These are phyloP conservation scores for Teleogryllus occipitalis DNA, from an alignment of 1,140 invertebrate species.

Conservation along the genomic window DNA sequence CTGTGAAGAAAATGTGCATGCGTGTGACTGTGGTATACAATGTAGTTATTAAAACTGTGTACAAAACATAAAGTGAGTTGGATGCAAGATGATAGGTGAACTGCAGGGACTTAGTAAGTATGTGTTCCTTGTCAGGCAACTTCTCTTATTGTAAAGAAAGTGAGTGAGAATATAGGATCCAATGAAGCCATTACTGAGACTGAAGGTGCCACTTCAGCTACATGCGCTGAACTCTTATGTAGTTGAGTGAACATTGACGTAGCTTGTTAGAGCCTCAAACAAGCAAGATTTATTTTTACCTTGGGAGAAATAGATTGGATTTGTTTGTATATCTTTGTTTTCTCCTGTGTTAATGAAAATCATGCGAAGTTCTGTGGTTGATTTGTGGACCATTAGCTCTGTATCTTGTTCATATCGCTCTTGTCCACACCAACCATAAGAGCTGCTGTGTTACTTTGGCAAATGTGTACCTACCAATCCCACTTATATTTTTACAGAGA, in stretches of 20 bases:
- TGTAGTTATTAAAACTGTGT: conserved; percentile 8
- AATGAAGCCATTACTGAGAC: conserved; percentile 12
- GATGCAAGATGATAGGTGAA: not conserved
- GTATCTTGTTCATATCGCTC: not conserved
- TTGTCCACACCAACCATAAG: not conserved
- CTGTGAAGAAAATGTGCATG: conserved; percentile 9
- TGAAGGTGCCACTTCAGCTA: conserved; percentile 17
- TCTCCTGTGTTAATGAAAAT: not conserved
- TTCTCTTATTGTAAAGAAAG: conserved; percentile 4
- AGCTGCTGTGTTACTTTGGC: not conserved
- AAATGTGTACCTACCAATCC: conserved; percentile 1
- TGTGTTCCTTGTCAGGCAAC: not conserved
- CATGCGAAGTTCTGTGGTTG: not conserved
- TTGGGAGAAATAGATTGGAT: conserved; percentile 16
- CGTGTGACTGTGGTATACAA: conserved; percentile 10
- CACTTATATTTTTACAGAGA: conserved; percentile 2
- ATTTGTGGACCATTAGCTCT: not conserved
- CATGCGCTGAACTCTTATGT: conserved; percentile 11
- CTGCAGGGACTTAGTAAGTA: conserved; percentile 3
- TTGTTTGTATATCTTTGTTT: conserved; percentile 13
- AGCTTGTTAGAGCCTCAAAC: conserved; percentile 10
- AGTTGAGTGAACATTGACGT: conserved; percentile 6
- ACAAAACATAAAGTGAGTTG: conserved; percentile 7
- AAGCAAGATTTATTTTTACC: conserved; percentile 16
- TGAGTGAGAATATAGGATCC: not conserved